A percentile compares a stretch with the other conserved stretches of the same genome.
phyloP scores from a whole-genome alignment of 2,888 invertebrate species.

The Leptinotarsa juncta region DNA sequence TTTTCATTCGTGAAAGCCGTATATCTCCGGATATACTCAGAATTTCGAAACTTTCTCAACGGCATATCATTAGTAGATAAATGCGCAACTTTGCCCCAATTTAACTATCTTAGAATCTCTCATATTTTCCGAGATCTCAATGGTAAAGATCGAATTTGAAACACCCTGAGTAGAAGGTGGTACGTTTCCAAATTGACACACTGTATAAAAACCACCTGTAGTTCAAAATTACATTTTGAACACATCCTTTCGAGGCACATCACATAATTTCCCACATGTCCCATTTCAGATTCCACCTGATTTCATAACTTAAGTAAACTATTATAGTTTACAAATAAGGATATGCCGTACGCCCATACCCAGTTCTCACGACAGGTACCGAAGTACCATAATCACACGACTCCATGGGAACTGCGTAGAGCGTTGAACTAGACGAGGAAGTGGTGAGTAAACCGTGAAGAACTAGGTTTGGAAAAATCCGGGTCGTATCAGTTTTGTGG shows the following conservation, averaged over 20 bases:
- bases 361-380: conserved; percentile 47
- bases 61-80: no score
- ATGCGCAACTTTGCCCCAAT: no score
- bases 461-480: conserved; percentile 48
- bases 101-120: no score
- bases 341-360: conserved; percentile 28
- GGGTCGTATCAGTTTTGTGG: conserved; percentile 39
- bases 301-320: conserved; percentile 31
- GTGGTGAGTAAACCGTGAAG: conserved; percentile 56
- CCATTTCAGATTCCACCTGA: conserved; percentile 4
- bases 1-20: no score
- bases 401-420: conserved; percentile 41
- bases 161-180: no score
- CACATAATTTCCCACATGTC: neutral
- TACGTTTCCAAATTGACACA: no score
- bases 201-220: neutral
- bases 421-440: conserved; percentile 59
- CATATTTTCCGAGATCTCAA: no score
- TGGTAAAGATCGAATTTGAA: no score
- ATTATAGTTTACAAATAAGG: conserved; percentile 32
- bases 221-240: no score
- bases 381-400: conserved; percentile 33
- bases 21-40: no score
- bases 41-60: no score
- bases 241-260: neutral